Evolutionary conservation across 2,113 vertebrate genomes (phyloP).

Genomic region (Sprattus sprattus): DNA sequence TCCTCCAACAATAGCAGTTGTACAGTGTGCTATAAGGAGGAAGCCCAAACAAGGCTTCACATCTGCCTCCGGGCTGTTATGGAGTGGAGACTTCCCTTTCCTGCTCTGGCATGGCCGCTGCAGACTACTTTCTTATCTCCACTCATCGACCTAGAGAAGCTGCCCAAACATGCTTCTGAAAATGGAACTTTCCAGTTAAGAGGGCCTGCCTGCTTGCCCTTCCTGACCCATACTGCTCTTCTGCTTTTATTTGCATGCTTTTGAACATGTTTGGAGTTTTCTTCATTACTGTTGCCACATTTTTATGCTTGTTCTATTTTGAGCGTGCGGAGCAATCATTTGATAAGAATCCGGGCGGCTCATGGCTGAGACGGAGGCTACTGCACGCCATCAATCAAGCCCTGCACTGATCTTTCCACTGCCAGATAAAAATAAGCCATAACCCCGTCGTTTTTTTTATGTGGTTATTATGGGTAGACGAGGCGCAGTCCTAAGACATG

Average conservation of each 20-base stretch:
- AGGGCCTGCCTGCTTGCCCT: neutral
- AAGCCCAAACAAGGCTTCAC: neutral
- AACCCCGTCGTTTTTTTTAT: neutral
- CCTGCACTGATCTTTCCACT: neutral
- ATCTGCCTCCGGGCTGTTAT: neutral
- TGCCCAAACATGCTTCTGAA: neutral
- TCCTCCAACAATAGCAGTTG: neutral
- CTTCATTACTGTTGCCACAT: neutral
- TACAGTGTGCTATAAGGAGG: neutral
- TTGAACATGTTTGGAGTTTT: neutral
- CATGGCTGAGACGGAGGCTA: neutral
- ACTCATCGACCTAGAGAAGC: neutral
- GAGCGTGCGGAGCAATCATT: neutral
- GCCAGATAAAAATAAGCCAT: conserved; percentile 2
- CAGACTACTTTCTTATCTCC: neutral
- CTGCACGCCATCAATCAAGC: neutral
- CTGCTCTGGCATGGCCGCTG: conserved; percentile 6
- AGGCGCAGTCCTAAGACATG: neutral
- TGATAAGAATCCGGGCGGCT: conserved; percentile 1
- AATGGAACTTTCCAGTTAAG: neutral
- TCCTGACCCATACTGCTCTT: neutral
- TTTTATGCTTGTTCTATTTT: neutral
- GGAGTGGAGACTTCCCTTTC: conserved; percentile 10
- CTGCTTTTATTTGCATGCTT: neutral
- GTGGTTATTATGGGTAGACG: neutral